Base-by-base conservation (phyloP, 2,888 invertebrate species). In the Hanleya hanleyi region DNA sequence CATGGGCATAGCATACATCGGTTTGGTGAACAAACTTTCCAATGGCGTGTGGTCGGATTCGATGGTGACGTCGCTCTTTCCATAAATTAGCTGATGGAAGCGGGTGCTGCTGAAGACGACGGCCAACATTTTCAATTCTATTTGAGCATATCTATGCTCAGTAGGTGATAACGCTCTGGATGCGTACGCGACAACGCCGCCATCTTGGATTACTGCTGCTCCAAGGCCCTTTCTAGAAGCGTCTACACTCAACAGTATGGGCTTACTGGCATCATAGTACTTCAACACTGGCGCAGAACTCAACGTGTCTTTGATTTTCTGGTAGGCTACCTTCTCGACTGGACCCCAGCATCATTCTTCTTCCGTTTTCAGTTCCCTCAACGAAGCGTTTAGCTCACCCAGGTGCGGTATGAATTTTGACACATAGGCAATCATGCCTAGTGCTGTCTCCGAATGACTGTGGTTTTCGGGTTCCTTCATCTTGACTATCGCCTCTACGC, bases 21-120 rank as follows among this genome's bases (percentile, higher is more conserved):
- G 70, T 50, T 73, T 66, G 33, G 51, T 26, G 37, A 69, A 9
- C 22, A 69, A 51, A 9, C 12, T 51, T n/a, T 69, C 69, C n/a
- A 76, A 49, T 18, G 65, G 57, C 61, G 67, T 70, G 49, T 74
- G 76, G 47, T 76, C 76, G 35, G 49, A 62, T 50, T 77, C 37
- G 12, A 75, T 37, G 15, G 35, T 26, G 9, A 57, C 38, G 29
- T 50, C 57, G 9, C 7, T 22, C 32, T 73, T 75, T 9, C 71
- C 66, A 51, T 51, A 67, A 7, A 74, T 67, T 38, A 67, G 65
- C 15, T 70, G 22, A 36, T 57, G 67, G 47, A 74, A 72, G 26
- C 37, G 47, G 0, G 57, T 57, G 61, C 33, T 61, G n/a, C 67
- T 18, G 32, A 33, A 47, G 1, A 70, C 70, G 6, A 70, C 38